Evolutionary conservation across 2,888 invertebrate species (phyloP), one percentile per base, ranked within the genome.

Genomic region (Panzeria rudis): DNA sequence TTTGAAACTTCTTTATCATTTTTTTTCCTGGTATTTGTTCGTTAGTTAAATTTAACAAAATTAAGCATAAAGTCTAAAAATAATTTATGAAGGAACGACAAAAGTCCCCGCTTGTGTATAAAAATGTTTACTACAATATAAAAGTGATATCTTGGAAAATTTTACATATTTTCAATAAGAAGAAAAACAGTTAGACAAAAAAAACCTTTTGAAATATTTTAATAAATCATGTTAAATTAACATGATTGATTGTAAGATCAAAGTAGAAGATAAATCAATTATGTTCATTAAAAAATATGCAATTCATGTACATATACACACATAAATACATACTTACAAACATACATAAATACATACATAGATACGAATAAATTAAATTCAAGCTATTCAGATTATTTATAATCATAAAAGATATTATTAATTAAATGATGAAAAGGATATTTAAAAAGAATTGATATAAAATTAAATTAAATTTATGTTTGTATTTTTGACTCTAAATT

Each of bases 191-290:
- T 44, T 61, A 38, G 20, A 38, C 17, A 61, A 61, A 61, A 17
- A 38, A 35, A 20, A 8, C 9, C 15, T 56, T 59, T 59, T 64
- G 23, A 59, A 56, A 13, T 41, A 47, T 47, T 72, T 66, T 50
- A 72, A 23, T 25, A 6, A 72, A 69, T 73, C 73, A 81, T 84
- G 84, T 84, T 84, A 81, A 84, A 84, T 84, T 86, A 84, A 54
- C 72, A 56, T 81, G 64, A 81, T 35, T 69, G 29, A 76, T 35
- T 68, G 71, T 64, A 68, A 77, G 64, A 54, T 35, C 13, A 76
- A 69, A 25, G 32, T 47, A 17, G 6, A 64, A 72, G 44, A 41
- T 29, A 29, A 62, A 54, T 64, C n/a, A 64, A 35, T 32, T 17
- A 15, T 59, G 29, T 73, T 35, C 80, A 68, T 80, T 76, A 38